Evolutionary conservation across 2,888 invertebrate genomes (phyloP).

Genomic region (Clistopyga incitator): DNA sequence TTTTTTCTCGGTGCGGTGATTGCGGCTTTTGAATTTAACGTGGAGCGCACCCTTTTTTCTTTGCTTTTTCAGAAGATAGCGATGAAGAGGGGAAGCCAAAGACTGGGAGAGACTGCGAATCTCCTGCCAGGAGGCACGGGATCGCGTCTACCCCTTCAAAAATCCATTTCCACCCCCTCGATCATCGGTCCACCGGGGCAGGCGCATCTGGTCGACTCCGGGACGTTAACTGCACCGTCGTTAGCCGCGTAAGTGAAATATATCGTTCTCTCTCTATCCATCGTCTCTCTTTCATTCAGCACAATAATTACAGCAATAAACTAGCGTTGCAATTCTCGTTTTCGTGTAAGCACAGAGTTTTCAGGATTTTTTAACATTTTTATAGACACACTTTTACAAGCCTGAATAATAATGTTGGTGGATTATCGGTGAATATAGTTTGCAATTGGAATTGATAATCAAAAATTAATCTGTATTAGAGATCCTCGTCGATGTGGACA

Average conservation of each 20-base stretch:
- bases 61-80: constrained; percentile 87
- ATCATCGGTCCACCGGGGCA: constrained; percentile 90
- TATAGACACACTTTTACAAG: constrained; percentile 25
- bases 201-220: constrained; percentile 86
- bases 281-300: background rate
- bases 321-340: constrained; percentile 14
- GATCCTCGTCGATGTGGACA: too few species aligned
- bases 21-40: background rate
- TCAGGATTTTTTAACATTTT: background rate
- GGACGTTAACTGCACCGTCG: constrained; percentile 85
- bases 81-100: constrained; percentile 86
- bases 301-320: background rate
- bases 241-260: constrained; percentile 86
- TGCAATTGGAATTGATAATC: too few species aligned
- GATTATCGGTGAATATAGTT: too few species aligned
- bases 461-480: too few species aligned
- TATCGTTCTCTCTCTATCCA: constrained; percentile 8
- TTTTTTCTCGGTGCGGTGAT: too few species aligned
- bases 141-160: constrained; percentile 92
- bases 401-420: background rate
- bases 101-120: constrained; percentile 81
- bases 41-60: background rate
- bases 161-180: constrained; percentile 95
- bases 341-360: background rate
- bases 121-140: constrained; percentile 85